Evolutionary conservation across 2,888 invertebrate genomes (phyloP), one percentile per base, ranked within the genome.

Genomic region (Globia sparganii): DNA sequence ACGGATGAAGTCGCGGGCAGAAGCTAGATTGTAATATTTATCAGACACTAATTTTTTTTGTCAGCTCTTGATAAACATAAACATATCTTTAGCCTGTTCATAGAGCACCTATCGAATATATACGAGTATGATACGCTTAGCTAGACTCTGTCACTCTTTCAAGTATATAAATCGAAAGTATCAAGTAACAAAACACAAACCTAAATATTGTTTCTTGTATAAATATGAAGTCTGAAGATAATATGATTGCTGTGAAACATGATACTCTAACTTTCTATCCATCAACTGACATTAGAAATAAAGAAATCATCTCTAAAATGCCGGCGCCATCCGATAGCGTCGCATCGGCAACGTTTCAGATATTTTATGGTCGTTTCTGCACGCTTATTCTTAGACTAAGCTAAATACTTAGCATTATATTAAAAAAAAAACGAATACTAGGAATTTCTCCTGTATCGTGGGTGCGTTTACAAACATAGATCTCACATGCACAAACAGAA

Each of bases 251-350:
- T 59, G 56, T 71, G 80, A 75, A 85, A 85, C 53, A 74, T 65
- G 70, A 80, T 86, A 79, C 74, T 67, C 21, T 53, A 72, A 85
- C 86, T 87, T 87, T 85, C 86, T 84, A 81, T 66, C 34, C n/a
- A 66, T 70, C 43, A 18, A 69, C 56, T 70, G 46, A 49, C 72
- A 67, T 74, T 58, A 67, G 61, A 78, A 78, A 81, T 75, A 73
- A 85, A 72, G 77, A 85, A 83, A 80, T 73, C 77, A 75, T 71
- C 58, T 69, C 2, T 59, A 56, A 53, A 70, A 62, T 56, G 18
- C 13, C 37, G 21, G 21, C 9, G 61, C 56, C 9, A 34, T 59
- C 34, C 64, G 40, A 40, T 53, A 28, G 56, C 40, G 69, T 58
- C 72, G 37, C 67, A 59, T 78, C 40, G 70, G 61, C 65, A 59